Conservation (phyloP, 2,113 vertebrate genomes). For the Lontra canadensis region DNA sequence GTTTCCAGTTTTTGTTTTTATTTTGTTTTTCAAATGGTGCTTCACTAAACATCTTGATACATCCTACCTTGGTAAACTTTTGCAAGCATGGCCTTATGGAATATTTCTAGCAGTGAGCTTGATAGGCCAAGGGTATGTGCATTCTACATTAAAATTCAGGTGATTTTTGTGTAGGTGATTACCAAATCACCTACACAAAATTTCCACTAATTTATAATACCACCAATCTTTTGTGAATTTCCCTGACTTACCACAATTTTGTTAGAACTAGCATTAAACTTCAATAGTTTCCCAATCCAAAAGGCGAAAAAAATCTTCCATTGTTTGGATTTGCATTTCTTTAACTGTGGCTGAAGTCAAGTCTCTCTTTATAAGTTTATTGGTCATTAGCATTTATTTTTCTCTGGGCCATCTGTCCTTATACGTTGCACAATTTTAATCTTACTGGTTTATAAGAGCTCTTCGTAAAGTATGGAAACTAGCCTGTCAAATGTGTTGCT, state of each 20-base stretch:
- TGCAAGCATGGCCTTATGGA: not conserved
- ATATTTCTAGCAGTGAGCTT: not conserved
- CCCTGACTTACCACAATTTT: not conserved
- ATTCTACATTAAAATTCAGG: not conserved
- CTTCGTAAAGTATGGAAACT: not conserved
- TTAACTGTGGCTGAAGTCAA: not conserved
- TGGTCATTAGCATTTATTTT: not conserved
- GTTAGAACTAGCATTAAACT: not conserved
- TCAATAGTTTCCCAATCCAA: not conserved
- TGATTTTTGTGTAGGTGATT: no score
- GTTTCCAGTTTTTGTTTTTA: not conserved
- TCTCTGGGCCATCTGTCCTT: not conserved
- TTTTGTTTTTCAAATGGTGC: not conserved
- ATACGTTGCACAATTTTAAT: not conserved
- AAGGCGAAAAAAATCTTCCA: not conserved
- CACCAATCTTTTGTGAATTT: not conserved
- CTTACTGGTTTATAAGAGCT: not conserved
- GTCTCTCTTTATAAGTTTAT: not conserved
- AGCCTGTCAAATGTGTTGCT: not conserved
- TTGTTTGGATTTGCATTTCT: not conserved
- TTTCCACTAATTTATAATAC: not conserved
- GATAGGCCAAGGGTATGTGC: not conserved
- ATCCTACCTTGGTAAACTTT: not conserved
- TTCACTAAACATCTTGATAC: not conserved
- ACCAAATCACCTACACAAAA: not conserved